These are phyloP conservation scores for Anas capensis DNA, from an alignment of 2,797 vertebrate genomes.

Conservation along the genomic window DNA sequence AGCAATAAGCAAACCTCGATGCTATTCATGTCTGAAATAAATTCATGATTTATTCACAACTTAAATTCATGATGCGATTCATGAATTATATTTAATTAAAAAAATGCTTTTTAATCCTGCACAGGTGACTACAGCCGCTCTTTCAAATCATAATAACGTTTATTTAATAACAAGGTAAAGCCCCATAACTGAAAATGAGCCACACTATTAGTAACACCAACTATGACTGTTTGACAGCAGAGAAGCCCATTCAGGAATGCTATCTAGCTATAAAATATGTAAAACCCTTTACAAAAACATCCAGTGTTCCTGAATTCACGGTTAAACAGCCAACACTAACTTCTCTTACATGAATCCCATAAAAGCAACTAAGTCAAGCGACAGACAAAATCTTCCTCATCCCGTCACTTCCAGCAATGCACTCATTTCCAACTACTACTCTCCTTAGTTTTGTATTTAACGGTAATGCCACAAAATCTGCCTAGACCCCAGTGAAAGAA, in stretches of 20 bases:
- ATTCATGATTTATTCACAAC: not conserved
- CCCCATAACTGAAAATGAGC: not conserved
- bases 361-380: not conserved
- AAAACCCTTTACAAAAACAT: not conserved
- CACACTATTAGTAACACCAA: not conserved
- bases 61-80: not conserved
- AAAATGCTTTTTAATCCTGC: not conserved
- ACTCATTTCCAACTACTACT: not conserved
- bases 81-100: not conserved
- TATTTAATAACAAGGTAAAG: not conserved
- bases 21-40: not conserved
- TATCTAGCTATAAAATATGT: not conserved
- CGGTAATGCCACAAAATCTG: not conserved
- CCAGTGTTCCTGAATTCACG: not conserved
- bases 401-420: not conserved
- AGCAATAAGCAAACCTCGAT: not conserved
- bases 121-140: not conserved
- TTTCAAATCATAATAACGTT: not conserved
- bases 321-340: not conserved
- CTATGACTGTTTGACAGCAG: not conserved
- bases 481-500: not conserved
- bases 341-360: not conserved
- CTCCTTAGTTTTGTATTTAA: not conserved
- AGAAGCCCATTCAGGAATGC: not conserved
- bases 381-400: not conserved